Evolutionary conservation across 1,140 invertebrate species (phyloP), one percentile per base, ranked within the genome.

Genomic region (Drepana arcuata): DNA sequence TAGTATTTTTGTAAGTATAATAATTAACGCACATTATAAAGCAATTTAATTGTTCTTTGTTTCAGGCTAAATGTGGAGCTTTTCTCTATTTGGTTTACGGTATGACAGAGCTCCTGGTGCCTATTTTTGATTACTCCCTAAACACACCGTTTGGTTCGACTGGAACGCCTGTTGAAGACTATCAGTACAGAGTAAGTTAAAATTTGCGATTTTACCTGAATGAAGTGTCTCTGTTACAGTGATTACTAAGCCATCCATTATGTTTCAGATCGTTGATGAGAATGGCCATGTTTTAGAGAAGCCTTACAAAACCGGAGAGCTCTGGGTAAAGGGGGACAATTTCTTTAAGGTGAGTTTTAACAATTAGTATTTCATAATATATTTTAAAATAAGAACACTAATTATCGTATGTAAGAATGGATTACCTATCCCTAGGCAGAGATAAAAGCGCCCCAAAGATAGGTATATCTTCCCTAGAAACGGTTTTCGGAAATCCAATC

Each of bases 81-180:
- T 50, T 39, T 14, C 26, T 59, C 6, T 58, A 37, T 25, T 23
- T 63, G n/a, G 49, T 52, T 2, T 63, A 63, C 14, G 50, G 51
- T 2, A 63, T 63, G 59, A 55, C 54, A 1, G 55, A 58, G 21
- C 41, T 63, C 1, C 30, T 63, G 5, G 43, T 48, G 10, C 54
- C 59, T 7, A 40, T 48, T 6, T 62, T 58, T 27, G 37, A 55
- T 6, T 61, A 40, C 24, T 29, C 37, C 2, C 21, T 41, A 2
- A 14, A 38, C n/a, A 57, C 53, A 4, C 58, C 58, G 2, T 50
- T 48, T 16, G 53, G 53, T 2, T 57, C 58, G 2, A 35, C 45
- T 3, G 58, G 58, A 7, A 44, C 38, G 12, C 47, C 49, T 4
- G 29, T 36, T 6, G 36, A 38, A 7, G 38, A 41, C 14, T 49